Evolutionary conservation across 2,797 vertebrate genomes (phyloP), one percentile per base, ranked within the genome.

Genomic region (Neoniphon sammara): DNA sequence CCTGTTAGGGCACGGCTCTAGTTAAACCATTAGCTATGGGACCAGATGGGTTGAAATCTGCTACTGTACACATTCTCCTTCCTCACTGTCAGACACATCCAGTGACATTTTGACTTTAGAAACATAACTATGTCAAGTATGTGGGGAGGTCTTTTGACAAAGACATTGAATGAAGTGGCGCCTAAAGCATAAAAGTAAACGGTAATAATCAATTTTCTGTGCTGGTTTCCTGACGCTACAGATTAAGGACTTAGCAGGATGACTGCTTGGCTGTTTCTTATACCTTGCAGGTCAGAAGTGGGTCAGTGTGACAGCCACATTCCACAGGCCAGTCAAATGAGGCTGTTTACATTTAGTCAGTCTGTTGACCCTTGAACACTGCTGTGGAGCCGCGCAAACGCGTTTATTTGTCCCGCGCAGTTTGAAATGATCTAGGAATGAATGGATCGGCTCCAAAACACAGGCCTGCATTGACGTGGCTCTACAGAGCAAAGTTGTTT

Each of bases 221-320:
- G 20, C 61, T 46, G 70, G 73, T 73, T 81, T 82, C 70, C 66
- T 59, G 34, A 56, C 69, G 69, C 47, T 63, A 27, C 0, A 46
- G 75, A 81, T 91, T 83, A 81, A 81, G 77, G 68, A 69, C 77
- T 78, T 69, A 61, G 17, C 3, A 30, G 21, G 23, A 47, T 1
- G 10, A 21, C 55, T 49, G 44, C 46, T 79, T 75, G 69, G 50
- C 75, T 39, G 31, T 73, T 84, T 76, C 66, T 80, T 73, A 34
- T 58, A 75, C 80, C 78, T 83, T 78, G 20, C 54, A 72, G 85
- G 82, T 90, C 85, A 84, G 70, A 86, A 81, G 63, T 88, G 78
- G 91, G 89, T 84, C 87, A 90, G 81, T 87, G 56, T 83, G 77
- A 87, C 81, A 78, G 71, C 81, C 58, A 56, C 81, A 82, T 88